Evolutionary conservation across 37 sponge, comb jelly and placozoan species (phyloP).

Genomic region (Geodia barretti): DNA sequence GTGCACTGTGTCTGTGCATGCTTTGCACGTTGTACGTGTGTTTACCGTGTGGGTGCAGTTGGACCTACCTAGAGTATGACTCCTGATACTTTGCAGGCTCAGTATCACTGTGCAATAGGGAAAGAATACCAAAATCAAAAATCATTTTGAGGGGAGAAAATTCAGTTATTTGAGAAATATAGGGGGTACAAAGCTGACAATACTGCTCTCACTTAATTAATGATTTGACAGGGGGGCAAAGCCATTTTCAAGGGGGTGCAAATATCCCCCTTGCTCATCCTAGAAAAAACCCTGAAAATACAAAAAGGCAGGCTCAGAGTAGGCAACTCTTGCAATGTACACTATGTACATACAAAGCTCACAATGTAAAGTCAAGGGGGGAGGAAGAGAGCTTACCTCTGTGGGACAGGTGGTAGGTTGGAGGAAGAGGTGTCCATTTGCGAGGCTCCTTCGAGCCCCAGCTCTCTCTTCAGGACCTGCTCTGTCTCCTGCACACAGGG

Average conservation of each 20-base stretch:
- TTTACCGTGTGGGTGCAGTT: no score
- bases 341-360: neutral
- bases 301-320: no score
- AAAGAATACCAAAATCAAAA: neutral
- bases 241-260: no score
- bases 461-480: slow-evolving; percentile 1
- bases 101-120: slow-evolving; percentile 6
- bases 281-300: no score
- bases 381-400: neutral
- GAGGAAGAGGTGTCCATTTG: neutral
- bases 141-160: no score
- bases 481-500: slow-evolving; percentile 9
- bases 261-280: no score
- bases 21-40: no score
- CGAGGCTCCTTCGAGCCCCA: neutral
- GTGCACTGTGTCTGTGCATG: no score
- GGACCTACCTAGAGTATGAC: slow-evolving; percentile 54
- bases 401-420: neutral
- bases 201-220: no score
- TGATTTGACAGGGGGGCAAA: no score
- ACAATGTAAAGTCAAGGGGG: neutral
- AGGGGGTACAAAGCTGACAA: no score
- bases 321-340: neutral
- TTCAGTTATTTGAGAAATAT: no score
- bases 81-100: slow-evolving; percentile 60